Evolutionary conservation across 2,888 invertebrate genomes (phyloP).

Genomic region (Vanessa cardui): DNA sequence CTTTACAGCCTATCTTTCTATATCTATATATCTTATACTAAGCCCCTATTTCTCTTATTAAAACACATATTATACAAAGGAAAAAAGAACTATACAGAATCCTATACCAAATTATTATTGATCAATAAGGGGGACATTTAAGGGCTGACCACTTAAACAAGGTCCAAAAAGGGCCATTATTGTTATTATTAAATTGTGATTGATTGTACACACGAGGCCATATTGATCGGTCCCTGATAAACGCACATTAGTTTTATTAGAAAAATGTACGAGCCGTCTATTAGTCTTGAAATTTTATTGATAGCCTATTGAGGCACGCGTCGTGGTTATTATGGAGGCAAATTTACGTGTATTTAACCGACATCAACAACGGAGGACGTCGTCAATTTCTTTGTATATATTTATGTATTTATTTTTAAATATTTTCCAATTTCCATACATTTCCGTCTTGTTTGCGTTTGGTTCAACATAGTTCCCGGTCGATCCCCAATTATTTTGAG

Average conservation of each 20-base stretch:
- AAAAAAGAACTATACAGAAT: background rate
- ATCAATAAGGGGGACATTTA: background rate
- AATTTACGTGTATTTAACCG: background rate
- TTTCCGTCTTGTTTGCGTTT: too few relatives aligned
- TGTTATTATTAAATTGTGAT: slow-evolving; percentile 72
- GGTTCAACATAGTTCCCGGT: too few relatives aligned
- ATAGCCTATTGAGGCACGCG: background rate
- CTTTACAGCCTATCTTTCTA: too few relatives aligned
- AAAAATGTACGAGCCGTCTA: slow-evolving; percentile 38
- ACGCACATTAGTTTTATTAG: slow-evolving; percentile 68
- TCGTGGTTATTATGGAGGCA: background rate
- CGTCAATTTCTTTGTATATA: too few relatives aligned
- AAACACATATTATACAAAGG: background rate
- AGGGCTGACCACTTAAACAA: slow-evolving; percentile 3
- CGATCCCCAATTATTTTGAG: too few relatives aligned
- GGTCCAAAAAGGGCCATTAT: slow-evolving; percentile 15
- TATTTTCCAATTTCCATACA: too few relatives aligned
- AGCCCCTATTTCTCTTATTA: too few relatives aligned
- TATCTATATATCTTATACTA: too few relatives aligned
- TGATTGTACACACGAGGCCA: slow-evolving; percentile 67
- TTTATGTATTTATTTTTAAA: too few relatives aligned
- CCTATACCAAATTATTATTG: background rate
- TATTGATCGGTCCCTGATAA: slow-evolving; percentile 61
- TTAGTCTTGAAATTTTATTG: background rate
- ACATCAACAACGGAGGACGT: too few relatives aligned